Evolutionary conservation across 2,888 invertebrate species (phyloP).

Genomic region (Smittia sp.): DNA sequence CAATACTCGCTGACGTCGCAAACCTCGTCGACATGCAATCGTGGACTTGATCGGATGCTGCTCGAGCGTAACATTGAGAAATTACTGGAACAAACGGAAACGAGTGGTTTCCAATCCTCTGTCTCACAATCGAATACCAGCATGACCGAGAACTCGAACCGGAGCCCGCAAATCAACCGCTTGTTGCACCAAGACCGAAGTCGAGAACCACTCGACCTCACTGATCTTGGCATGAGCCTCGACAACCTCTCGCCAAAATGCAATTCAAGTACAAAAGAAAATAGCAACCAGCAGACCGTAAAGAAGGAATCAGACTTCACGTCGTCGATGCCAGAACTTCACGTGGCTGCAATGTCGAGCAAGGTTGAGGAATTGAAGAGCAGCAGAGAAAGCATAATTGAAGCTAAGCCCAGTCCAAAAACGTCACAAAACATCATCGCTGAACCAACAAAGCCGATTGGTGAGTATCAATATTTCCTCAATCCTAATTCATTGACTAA

Average conservation of each 20-base stretch:
- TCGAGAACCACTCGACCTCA: conserved; percentile 60
- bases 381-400: not conserved
- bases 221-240: conserved; percentile 57
- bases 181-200: conserved; percentile 60
- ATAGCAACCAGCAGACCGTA: conserved; percentile 43
- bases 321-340: conserved; percentile 64
- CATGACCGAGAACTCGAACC: not conserved
- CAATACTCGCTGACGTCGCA: conserved; percentile 36
- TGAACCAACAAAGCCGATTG: conserved; percentile 26
- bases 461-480: conserved; percentile 9
- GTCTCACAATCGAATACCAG: conserved; percentile 47
- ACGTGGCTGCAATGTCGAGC: not conserved
- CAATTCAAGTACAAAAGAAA: conserved; percentile 44
- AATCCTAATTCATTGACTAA: not conserved
- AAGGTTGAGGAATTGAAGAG: too few species aligned
- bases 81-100: conserved; percentile 44
- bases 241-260: conserved; percentile 58
- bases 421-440: not conserved
- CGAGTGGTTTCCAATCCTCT: conserved; percentile 44
- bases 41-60: conserved; percentile 48
- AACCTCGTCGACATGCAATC: conserved; percentile 45
- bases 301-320: conserved; percentile 52
- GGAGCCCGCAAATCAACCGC: conserved; percentile 59
- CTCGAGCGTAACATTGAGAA: conserved; percentile 48
- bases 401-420: not conserved